These are phyloP conservation scores for Listrodromus nycthemerus DNA, from an alignment of 2,888 invertebrate species.

Conservation along the genomic window DNA sequence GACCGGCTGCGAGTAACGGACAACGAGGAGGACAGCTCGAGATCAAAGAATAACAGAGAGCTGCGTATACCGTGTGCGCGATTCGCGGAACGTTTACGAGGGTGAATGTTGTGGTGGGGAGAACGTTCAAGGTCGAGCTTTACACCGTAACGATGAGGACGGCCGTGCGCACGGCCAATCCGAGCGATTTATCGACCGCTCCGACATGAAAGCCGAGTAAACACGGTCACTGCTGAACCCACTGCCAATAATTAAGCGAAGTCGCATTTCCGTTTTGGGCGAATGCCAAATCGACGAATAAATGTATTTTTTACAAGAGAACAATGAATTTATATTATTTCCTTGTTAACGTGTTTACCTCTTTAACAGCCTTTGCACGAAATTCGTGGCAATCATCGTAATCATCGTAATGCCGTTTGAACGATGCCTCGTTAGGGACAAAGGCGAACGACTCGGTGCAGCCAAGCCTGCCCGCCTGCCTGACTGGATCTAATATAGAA, in stretches of 20 bases:
- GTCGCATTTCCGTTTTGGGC: background rate
- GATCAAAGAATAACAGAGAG: constrained; percentile 16
- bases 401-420: background rate
- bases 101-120: constrained; percentile 6
- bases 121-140: constrained; percentile 8
- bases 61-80: constrained; percentile 1
- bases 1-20: background rate
- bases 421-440: background rate
- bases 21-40: background rate
- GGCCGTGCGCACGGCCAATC: background rate
- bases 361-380: background rate
- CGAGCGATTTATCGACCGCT: background rate
- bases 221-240: background rate
- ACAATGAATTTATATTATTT: background rate
- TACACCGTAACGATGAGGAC: constrained; percentile 1
- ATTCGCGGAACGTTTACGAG: background rate
- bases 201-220: background rate
- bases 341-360: constrained; percentile 2
- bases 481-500: constrained; percentile 60
- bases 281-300: background rate
- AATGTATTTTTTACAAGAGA: background rate
- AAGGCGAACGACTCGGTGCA: constrained; percentile 5
- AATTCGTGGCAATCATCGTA: background rate
- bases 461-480: constrained; percentile 38
- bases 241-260: background rate